Base-by-base conservation (phyloP, 2,888 invertebrate genomes). In the Theretra japonica region DNA sequence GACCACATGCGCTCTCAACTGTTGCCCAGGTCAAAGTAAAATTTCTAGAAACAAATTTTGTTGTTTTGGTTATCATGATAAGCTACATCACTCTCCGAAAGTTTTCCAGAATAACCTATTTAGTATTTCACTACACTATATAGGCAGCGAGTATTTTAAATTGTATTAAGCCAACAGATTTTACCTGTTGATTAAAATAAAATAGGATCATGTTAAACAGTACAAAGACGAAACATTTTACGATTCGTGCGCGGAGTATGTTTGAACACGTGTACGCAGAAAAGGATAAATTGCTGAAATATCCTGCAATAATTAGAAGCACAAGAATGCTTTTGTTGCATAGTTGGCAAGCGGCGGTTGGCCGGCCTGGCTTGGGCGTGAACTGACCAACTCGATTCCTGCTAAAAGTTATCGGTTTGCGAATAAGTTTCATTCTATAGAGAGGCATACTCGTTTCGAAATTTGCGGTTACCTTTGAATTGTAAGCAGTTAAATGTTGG, bases 401-500 rank as follows among this genome's bases (percentile, higher is more conserved):
- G 81, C 86, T 85, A 88, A 92, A 93, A 93, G 90, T 93, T 93
- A 92, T 92, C 86, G 88, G 92, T 92, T 92, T 90, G 90, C 92
- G 89, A 92, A 92, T 93, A 93, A 93, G 90, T 93, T 92, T 87
- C 85, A 84, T 90, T 90, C 90, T 90, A 90, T 90, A 88, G 88
- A 86, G 84, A 84, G 82, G 85, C 90, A 90, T 88, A 91, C 90
- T 92, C 91, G 88, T 92, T 90, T 88, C 89, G 81, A 92, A 92
- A 90, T 92, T 92, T 92, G 93, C 87, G 93, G 93, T 91, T 92
- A 92, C 93, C 93, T 93, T 92, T 93, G 93, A 92, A 93, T 91
- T 91, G 92, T 93, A 93, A 93, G 93, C 92, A 92, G 92, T 92
- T 92, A 91, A 92, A 93, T 91, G 93, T 92, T 90, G 88, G 91